Conservation (phyloP, 1,140 invertebrate genomes). For the Scaptomyza montana region DNA sequence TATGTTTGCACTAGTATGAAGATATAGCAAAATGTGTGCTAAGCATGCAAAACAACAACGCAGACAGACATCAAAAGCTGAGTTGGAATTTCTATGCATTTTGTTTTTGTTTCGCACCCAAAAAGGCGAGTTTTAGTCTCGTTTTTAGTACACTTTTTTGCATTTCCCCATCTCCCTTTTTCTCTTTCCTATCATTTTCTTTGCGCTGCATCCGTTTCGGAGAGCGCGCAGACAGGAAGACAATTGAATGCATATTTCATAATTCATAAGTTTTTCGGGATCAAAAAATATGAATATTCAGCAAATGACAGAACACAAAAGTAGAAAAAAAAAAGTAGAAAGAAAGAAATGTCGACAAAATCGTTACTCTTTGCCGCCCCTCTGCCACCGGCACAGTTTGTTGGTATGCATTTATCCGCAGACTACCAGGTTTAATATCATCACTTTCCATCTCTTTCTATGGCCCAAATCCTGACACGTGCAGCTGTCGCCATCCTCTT, state of each 20-base stretch:
- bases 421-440: slow-evolving; percentile 35
- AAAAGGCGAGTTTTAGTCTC: slow-evolving; percentile 25
- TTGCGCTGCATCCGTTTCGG: slow-evolving; percentile 4
- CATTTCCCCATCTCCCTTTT: slow-evolving; percentile 13
- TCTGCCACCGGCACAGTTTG: background rate
- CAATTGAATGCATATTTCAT: slow-evolving; percentile 79
- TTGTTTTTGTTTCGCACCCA: slow-evolving; percentile 38
- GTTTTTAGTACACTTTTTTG: slow-evolving; percentile 4
- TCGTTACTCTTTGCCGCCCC: background rate
- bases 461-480: slow-evolving; percentile 10
- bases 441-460: slow-evolving; percentile 8
- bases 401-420: slow-evolving; percentile 17
- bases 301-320: slow-evolving; percentile 48
- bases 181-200: too few relatives aligned
- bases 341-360: slow-evolving; percentile 8
- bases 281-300: slow-evolving; percentile 73
- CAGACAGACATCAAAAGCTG: slow-evolving; percentile 20
- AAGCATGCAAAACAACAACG: slow-evolving; percentile 45
- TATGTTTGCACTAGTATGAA: background rate
- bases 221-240: slow-evolving; percentile 19
- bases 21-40: slow-evolving; percentile 25
- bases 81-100: slow-evolving; percentile 46
- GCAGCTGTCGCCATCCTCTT: slow-evolving; percentile 12
- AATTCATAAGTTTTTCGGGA: slow-evolving; percentile 76
- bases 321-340: slow-evolving; percentile 1